Evolutionary conservation across 2,888 invertebrate species (phyloP).

Genomic region (Sylvicola cinctus): DNA sequence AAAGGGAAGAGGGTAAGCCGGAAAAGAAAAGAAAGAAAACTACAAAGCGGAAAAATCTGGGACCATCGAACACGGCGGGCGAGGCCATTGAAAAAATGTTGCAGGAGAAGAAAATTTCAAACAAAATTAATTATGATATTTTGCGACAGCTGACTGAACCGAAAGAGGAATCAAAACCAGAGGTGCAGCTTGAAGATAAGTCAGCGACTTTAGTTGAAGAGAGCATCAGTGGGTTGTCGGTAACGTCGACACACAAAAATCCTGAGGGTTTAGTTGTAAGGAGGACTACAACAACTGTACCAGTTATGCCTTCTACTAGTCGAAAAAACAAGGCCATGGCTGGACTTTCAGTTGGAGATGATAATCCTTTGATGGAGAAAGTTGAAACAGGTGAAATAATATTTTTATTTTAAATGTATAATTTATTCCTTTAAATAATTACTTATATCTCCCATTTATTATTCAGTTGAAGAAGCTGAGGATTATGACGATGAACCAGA

Average conservation of each 20-base stretch:
- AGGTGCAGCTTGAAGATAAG: no score
- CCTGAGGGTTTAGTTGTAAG: no score
- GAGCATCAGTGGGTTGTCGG: no score
- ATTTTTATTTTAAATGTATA: background rate
- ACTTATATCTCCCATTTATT: conserved; percentile 2
- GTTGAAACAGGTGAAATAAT: background rate
- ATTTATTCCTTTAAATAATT: conserved; percentile 1
- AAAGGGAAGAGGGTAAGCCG: conserved; percentile 71
- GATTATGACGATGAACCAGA: conserved; percentile 23
- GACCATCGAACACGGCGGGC: conserved; percentile 46
- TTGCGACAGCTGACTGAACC: conserved; percentile 45
- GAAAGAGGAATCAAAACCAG: background rate
- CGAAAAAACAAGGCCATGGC: no score
- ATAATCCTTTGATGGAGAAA: no score
- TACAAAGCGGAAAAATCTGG: conserved; percentile 37
- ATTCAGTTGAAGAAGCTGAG: conserved; percentile 16
- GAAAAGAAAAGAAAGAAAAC: conserved; percentile 54
- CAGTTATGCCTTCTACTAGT: no score
- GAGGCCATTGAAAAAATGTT: conserved; percentile 95
- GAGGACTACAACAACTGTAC: no score
- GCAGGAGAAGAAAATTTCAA: conserved; percentile 86
- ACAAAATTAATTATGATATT: conserved; percentile 96
- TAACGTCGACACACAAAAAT: no score
- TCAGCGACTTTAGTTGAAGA: no score
- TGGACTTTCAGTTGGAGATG: no score